Base-by-base conservation (phyloP, 1,140 invertebrate genomes). In the Papilio aristodemus region DNA sequence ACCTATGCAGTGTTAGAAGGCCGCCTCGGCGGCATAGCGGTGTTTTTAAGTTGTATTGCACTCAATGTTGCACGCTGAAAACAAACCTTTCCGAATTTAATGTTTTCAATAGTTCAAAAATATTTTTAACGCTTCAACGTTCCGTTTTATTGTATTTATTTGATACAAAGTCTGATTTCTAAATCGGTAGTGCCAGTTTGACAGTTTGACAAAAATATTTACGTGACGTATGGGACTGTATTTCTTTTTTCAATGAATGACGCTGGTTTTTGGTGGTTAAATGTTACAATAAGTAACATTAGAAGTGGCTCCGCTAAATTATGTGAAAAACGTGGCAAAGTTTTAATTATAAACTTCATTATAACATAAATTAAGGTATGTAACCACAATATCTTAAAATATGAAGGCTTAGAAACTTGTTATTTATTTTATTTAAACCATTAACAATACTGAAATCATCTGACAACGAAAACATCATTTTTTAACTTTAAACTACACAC, bases 1-100 rank as follows among this genome's bases (percentile, higher is more conserved):
- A 78, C 78, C 78, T 83, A 80, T 83, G 79, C 84, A 86, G 87
- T 87, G 81, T 80, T 87, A 89, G 84, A 89, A 89, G 83, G 81
- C 85, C 86, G 80, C 75, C 75, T 71, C 80, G 58, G 71, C 76
- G 79, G 84, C 72, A 76, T 80, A 86, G 82, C 77, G 77, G 83
- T 80, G 79, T 85, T 37, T 73, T 70, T 70, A 60, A 69, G 71
- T 75, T 69, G 66, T 71, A 73, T 54, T 63, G 72, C 71, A 66
- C 63, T 66, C 41, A 66, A 66, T 11, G 25, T 13, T 11, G 25
- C 63, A 66, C 63, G 41, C 39, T 66, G 25, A 46, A 66, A 66
- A 46, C 39, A 66, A 66, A 66, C 17, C 63, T 66, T 66, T 43
- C 10, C 59, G 32, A 32, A 10, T 57, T 71, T 70, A 68, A 62